Evolutionary conservation across 1,140 invertebrate species (phyloP).

Genomic region (Listronotus oregonensis): DNA sequence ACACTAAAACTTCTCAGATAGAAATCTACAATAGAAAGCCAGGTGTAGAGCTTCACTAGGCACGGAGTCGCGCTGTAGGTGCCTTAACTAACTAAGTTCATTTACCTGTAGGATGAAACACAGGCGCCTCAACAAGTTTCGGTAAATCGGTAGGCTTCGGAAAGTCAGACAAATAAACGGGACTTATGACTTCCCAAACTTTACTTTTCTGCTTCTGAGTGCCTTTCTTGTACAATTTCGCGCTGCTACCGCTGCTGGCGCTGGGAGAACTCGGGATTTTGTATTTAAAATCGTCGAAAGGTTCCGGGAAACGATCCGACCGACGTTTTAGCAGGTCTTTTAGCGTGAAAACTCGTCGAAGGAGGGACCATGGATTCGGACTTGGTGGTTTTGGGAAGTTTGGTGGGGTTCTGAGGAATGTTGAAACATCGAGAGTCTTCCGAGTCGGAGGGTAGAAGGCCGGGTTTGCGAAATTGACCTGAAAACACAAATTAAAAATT

Average conservation of each 20-base stretch:
- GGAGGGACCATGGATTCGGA: conserved; percentile 61
- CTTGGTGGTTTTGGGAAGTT: conserved; percentile 49
- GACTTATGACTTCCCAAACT: conserved; percentile 47
- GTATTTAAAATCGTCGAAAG: conserved; percentile 51
- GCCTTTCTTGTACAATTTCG: conserved; percentile 50
- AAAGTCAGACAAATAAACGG: conserved; percentile 62
- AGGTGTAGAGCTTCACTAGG: too few relatives aligned
- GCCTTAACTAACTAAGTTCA: too few relatives aligned
- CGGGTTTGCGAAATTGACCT: conserved; percentile 43
- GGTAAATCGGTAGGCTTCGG: conserved; percentile 59
- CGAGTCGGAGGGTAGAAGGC: conserved; percentile 53
- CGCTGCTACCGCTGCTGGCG: conserved; percentile 54
- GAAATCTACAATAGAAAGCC: too few relatives aligned
- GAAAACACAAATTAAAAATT: too few relatives aligned
- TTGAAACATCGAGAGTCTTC: conserved; percentile 68
- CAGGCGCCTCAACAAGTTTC: conserved; percentile 78
- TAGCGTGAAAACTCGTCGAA: conserved; percentile 61
- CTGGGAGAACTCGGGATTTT: conserved; percentile 55
- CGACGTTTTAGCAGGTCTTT: conserved; percentile 60
- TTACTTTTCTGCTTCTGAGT: conserved; percentile 42
- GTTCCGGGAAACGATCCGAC: conserved; percentile 49
- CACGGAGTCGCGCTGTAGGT: too few relatives aligned
- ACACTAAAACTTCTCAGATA: too few relatives aligned
- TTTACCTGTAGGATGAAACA: conserved; percentile 76
- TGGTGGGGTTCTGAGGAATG: conserved; percentile 65